Conservation (phyloP, 2,888 invertebrate genomes). For the Melinopterus prodromus region DNA sequence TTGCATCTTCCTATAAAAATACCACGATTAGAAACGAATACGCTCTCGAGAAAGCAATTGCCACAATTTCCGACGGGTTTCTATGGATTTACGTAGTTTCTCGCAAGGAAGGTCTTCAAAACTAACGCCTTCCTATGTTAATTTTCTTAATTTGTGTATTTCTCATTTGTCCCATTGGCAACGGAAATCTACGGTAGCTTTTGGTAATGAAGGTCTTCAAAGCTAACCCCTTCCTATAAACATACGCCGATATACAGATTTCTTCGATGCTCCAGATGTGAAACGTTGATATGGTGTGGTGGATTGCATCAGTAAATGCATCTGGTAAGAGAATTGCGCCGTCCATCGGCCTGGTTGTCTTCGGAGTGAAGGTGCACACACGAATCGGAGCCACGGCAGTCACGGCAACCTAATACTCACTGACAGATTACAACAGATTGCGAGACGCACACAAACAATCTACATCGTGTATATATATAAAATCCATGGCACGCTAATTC, state of each 20-base stretch:
- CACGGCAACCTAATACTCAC: background rate
- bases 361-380: background rate
- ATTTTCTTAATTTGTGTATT: background rate
- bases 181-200: background rate
- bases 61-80: background rate
- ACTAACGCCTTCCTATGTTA: background rate
- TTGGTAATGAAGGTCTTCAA: background rate
- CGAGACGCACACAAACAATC: background rate
- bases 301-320: background rate
- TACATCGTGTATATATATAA: background rate
- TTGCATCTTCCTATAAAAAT: background rate
- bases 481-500: background rate
- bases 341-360: background rate
- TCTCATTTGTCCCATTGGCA: background rate
- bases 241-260: background rate
- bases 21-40: background rate
- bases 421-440: background rate
- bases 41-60: too few relatives aligned
- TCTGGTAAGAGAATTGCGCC: too few relatives aligned
- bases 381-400: too few relatives aligned
- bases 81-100: background rate
- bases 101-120: background rate
- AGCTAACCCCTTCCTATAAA: background rate
- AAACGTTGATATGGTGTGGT: background rate
- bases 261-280: background rate